Evolutionary conservation across 2,888 invertebrate species (phyloP), one percentile per base, ranked within the genome.

Genomic region (Zelleria hepariella): DNA sequence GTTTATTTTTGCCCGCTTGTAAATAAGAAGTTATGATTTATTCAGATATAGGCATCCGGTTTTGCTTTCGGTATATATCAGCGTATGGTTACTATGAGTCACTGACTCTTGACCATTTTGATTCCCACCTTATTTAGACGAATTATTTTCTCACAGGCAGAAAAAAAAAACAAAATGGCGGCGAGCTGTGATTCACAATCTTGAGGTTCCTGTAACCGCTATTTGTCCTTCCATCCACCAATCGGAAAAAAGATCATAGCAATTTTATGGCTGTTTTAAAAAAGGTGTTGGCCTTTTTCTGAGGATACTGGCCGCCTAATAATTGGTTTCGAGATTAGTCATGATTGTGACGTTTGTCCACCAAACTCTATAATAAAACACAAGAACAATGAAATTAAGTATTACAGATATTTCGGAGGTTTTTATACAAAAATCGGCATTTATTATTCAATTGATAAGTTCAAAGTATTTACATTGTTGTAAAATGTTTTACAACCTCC

Each of bases 251-350:
- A 42, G 15, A 51, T 25, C 54, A 61, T 61, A 59, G 15, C 26
- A 69, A 70, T 66, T 69, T 70, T 68, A 69, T 71, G 65, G 66
- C 65, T 60, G 67, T 42, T 42, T 42, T 69, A 73, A 75, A 74
- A 69, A 74, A 76, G 68, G 72, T 73, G 72, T 75, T 74, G 71
- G 70, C 70, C 64, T 62, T 69, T 68, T 67, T 66, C 66, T 66
- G 63, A 65, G 70, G 68, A 67, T 72, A 73, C 73, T 71, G 69
- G 66, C 74, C 72, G 70, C 68, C 73, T 75, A 79, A 80, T 74
- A 78, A 76, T 75, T 78, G 75, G 71, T 71, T 72, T 69, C 72
- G 62, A 62, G 64, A 70, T 74, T 74, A 75, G 67, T 78, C 77
- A 78, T 68, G 58, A 27, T 48, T 57, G 8, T 58, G 51, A 51